A percentile compares a stretch with the other conserved stretches of the same genome.
phyloP scores from a whole-genome alignment of 1,140 invertebrate species.

The Spodoptera frugiperda region DNA sequence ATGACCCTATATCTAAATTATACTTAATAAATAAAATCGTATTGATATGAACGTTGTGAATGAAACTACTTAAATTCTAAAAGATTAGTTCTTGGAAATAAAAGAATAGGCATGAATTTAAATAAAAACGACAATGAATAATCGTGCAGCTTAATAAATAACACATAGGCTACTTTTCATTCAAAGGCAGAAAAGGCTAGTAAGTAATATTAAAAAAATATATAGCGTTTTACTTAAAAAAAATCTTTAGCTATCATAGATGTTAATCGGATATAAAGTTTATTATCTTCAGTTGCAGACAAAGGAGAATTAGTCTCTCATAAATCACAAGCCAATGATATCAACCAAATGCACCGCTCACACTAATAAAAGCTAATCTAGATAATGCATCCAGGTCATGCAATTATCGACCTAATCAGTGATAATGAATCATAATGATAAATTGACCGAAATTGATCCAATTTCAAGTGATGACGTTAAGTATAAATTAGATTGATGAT shows the following conservation, averaged over 20 bases:
- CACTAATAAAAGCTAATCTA: conserved; percentile 40
- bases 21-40: no score
- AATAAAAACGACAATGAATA: no score
- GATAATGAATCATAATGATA: conserved; percentile 42
- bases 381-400: conserved; percentile 35
- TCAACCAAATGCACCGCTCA: conserved; percentile 7
- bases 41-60: no score
- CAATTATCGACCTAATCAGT: conserved; percentile 29
- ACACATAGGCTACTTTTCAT: no score
- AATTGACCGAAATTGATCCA: conserved; percentile 26
- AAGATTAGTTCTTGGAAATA: no score
- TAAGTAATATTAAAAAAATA: no score
- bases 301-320: conserved; percentile 12
- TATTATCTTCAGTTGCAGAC: conserved; percentile 20
- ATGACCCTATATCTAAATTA: no score
- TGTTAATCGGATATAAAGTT: not conserved
- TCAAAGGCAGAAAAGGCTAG: no score
- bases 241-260: not conserved
- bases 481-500: conserved; percentile 20
- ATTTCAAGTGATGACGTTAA: conserved; percentile 31
- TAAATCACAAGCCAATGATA: conserved; percentile 28
- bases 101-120: no score
- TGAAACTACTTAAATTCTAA: no score
- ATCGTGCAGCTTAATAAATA: no score
- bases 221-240: not conserved